Base-by-base conservation (phyloP, 2,888 invertebrate genomes). In the Amphipyra berbera region DNA sequence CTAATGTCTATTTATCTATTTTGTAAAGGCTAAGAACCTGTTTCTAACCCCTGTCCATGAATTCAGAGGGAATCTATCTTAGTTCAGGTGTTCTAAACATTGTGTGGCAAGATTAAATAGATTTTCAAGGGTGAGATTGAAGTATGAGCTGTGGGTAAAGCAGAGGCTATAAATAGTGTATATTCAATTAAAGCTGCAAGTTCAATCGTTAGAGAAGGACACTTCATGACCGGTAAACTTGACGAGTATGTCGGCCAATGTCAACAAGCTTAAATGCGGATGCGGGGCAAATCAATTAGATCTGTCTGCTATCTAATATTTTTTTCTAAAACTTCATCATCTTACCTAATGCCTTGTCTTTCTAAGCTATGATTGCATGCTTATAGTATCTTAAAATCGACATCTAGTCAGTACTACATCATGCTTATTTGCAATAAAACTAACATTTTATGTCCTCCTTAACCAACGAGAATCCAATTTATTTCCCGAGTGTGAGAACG, bases 11-110 rank as follows among this genome's bases (percentile, higher is more conserved):
- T 90, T 91, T 88, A 86, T 88, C 89, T 89, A 89, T 83, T 80
- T 74, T 87, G 79, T 77, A 83, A 85, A 82, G 83, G 84, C 85
- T 86, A 76, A 76, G 75, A 91, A 94, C 94, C 93, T 93, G 94
- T 93, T 87, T 87, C 69, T 78, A 79, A 84, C 83, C 85, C 84
- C 76, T 84, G 82, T 61, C 63, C 50, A 48, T 48, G 56, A 61
- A 56, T 71, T 62, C 41, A 50, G 50, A 68, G 76, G 61, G 73
- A 73, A 79, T 79, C 72, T 81, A 85, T 82, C 81, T 79, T 81
- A 87, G 78, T 59, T 81, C 84, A 88, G 86, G 82, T 83, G 84
- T 78, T 77, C 65, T 64, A 53, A 77, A 74, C 79, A 71, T 80
- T 82, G 76, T 79, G 68, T 47, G 33, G 52, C 6, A n/a, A 50